Base-by-base conservation (phyloP, 2,113 vertebrate genomes). In the Melanerpes formicivorus region DNA sequence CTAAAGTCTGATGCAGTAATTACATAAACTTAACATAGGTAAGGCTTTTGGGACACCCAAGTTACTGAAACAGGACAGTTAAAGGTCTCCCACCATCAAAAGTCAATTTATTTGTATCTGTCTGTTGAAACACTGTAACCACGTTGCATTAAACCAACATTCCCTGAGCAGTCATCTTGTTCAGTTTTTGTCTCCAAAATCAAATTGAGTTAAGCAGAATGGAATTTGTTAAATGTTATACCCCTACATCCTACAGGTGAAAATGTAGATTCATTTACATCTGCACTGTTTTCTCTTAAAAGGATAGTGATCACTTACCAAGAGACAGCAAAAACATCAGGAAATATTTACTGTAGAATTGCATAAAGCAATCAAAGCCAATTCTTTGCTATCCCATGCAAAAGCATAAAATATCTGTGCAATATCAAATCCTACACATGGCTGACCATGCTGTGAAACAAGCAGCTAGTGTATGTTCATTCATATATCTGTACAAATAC, bases 11-110 rank as follows among this genome's bases (percentile, higher is more conserved):
- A 76, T 44, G 17, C 37, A 58, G 10, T 40, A 74, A 80, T 58
- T 52, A 30, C 6, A 80, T 9, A 89, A 2, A 55, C 40, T 15
- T 83, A 93, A 76, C 3, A 66, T 13, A 84, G 15, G 6, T 14
- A 63, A 80, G 18, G 17, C 25, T 90, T 94, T 73, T 82, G 32
- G 59, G 30, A 50, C 87, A 75, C 71, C 29, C 34, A 70, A 21
- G 32, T 84, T 84, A 78, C 55, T 32, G 60, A 37, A 93, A 72
- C 7, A 77, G 63, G 29, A 83, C 76, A 91, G 65, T 92, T 77
- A 87, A 81, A 86, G 48, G 30, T 40, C 14, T 65, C 94, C 30
- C 29, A 73, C 21, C 12, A 65, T 10, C 65, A n/a, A 50, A 44
- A 69, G n/a, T 19, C 30, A 87, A 80, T 87, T 65, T 50, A 76